Evolutionary conservation across 2,113 vertebrate species (phyloP).

Genomic region (Pitta sordida): DNA sequence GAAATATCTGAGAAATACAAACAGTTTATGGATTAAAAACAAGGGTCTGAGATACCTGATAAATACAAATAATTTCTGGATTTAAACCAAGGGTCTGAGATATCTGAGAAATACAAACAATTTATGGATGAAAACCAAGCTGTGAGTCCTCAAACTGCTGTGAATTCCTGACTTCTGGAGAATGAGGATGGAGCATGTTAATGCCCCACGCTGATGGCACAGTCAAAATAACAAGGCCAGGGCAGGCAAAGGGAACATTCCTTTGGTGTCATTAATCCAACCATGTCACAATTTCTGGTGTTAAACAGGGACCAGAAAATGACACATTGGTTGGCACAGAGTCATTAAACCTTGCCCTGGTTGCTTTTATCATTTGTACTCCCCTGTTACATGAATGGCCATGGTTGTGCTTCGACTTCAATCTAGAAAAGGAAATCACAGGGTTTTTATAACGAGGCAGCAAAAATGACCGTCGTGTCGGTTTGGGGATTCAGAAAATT

Average conservation of each 20-base stretch:
- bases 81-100: too few relatives aligned
- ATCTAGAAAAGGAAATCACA: not conserved
- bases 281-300: not conserved
- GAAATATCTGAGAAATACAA: too few relatives aligned
- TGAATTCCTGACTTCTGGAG: slow-evolving; percentile 39
- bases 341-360: not conserved
- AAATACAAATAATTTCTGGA: too few relatives aligned
- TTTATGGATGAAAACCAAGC: slow-evolving; percentile 43
- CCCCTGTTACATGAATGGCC: not conserved
- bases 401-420: not conserved
- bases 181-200: not conserved
- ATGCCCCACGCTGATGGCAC: not conserved
- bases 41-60: too few relatives aligned
- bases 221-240: slow-evolving; percentile 12
- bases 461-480: too few relatives aligned
- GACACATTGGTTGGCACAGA: not conserved
- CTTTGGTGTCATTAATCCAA: not conserved
- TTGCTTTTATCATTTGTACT: not conserved
- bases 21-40: too few relatives aligned
- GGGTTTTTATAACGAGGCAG: not conserved
- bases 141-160: not conserved
- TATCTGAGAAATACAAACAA: not conserved
- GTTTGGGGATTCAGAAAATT: too few relatives aligned
- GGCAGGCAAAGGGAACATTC: not conserved
- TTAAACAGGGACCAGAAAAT: not conserved